Evolutionary conservation across 1,140 invertebrate species (phyloP).

Genomic region (Macrosteles quadrilineatus): DNA sequence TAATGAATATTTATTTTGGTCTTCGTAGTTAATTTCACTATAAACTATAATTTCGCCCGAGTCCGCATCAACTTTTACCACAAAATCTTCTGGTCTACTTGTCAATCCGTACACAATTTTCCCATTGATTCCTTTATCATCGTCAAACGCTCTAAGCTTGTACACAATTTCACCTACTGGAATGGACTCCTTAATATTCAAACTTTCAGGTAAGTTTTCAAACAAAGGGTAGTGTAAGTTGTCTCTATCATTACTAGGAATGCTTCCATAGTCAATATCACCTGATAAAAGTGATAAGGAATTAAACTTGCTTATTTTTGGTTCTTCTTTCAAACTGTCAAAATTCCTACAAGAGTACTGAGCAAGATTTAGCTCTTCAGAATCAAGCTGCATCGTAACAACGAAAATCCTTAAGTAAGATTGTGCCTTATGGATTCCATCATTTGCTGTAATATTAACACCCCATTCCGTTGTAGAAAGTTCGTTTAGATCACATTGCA

Average conservation of each 20-base stretch:
- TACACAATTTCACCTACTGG: constrained; percentile 72
- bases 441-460: constrained; percentile 85
- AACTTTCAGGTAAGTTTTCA: constrained; percentile 69
- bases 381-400: neutral
- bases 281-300: constrained; percentile 50
- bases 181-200: constrained; percentile 84
- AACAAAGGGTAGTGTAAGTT: constrained; percentile 83
- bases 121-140: constrained; percentile 90
- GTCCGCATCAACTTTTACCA: constrained; percentile 83
- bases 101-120: constrained; percentile 84
- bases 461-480: constrained; percentile 64
- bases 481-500: constrained; percentile 75
- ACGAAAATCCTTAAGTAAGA: neutral
- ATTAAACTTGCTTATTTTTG: constrained; percentile 53
- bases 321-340: neutral
- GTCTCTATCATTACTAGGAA: constrained; percentile 78
- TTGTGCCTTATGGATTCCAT: constrained; percentile 68
- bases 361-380: neutral
- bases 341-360: constrained; percentile 8
- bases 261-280: constrained; percentile 67
- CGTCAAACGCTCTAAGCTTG: constrained; percentile 72
- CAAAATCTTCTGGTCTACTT: constrained; percentile 80
- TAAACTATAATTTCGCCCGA: constrained; percentile 80
- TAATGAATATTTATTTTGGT: constrained; percentile 75
- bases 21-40: constrained; percentile 85